Base-by-base conservation (phyloP, 2,888 invertebrate genomes). In the Eupithecia subfuscata region DNA sequence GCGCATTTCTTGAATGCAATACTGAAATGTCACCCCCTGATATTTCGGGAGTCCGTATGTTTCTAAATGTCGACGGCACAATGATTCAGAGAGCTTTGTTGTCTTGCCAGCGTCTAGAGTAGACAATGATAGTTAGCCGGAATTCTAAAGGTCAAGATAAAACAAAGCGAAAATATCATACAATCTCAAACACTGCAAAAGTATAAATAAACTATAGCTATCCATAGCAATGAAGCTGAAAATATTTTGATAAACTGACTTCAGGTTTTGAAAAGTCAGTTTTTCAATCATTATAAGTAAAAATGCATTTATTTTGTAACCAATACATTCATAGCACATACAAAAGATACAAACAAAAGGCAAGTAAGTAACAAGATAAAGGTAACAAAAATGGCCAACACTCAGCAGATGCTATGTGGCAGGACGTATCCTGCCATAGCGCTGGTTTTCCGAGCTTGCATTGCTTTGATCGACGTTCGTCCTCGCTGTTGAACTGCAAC, bases 61-160 rank as follows among this genome's bases (percentile, higher is more conserved):
- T 70, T 70, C 67, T 60, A 79, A 81, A 82, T 81, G 81, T 82
- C 82, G 70, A 64, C 74, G 77, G 68, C 76, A 64, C 43, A 67
- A 72, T 74, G 74, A 78, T 70, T 74, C 71, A 72, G 70, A 68
- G 52, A 70, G 72, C 78, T 76, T 78, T 78, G 78, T 75, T 78
- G 75, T 74, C 74, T 78, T 78, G 69, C 67, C 64, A 76, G 60
- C 48, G 78, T 76, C 78, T 76, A 77, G n/a, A n/a, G n/a, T n/a
- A n/a, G 77, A 77, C 77, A 69, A 70, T 22, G 52, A 63, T 68
- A 71, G 69, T 40, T 69, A 73, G 48, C 76, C 71, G 45, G 48
- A 75, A 73, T 75, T 77, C 25, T 71, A 34, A 71, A 75, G 67
- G 60, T 56, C 16, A 34, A 45, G 16, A 34, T 22, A 56, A 16